Percentiles rank a stretch among this genome's conserved stretches.
Conservation (phyloP, 2,888 invertebrate genomes). For the Gryllus longicercus region DNA sequence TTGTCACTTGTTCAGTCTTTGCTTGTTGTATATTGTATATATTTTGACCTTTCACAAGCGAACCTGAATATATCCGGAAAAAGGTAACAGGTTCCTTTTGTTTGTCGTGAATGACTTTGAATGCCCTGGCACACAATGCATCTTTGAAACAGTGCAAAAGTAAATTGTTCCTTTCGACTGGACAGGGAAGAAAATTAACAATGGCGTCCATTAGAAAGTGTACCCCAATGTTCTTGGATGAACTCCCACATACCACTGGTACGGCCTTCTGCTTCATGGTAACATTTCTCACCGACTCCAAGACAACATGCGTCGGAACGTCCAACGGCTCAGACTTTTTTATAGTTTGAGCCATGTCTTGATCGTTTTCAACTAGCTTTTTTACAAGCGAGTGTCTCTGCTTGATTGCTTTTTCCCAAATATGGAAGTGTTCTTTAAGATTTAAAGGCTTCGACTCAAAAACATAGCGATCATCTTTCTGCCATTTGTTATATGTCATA, state of each 20-base stretch:
- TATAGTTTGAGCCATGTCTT: conserved; percentile 66
- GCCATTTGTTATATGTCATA: conserved; percentile 69
- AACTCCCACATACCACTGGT: conserved; percentile 86
- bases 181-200: conserved; percentile 76
- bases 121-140: conserved; percentile 78
- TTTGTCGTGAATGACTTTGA: conserved; percentile 90
- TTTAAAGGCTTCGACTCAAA: conserved; percentile 55
- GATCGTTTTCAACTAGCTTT: conserved; percentile 74
- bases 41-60: conserved; percentile 54
- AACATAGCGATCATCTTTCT: conserved; percentile 54
- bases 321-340: conserved; percentile 68
- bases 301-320: conserved; percentile 56
- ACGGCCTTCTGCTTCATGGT: conserved; percentile 59
- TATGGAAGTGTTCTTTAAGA: conserved; percentile 51
- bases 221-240: conserved; percentile 90
- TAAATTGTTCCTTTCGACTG: conserved; percentile 59
- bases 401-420: conserved; percentile 57
- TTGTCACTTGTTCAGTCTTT: conserved; percentile 61
- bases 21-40: conserved; percentile 70
- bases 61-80: conserved; percentile 76
- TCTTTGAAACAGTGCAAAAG: conserved; percentile 57
- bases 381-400: conserved; percentile 70
- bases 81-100: conserved; percentile 84
- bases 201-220: conserved; percentile 86
- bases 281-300: conserved; percentile 63